A percentile compares a stretch with the other conserved stretches of the same genome.
These are phyloP conservation scores for Labeo catla DNA, from an alignment of 2,113 vertebrate species.

Conservation along the genomic window DNA sequence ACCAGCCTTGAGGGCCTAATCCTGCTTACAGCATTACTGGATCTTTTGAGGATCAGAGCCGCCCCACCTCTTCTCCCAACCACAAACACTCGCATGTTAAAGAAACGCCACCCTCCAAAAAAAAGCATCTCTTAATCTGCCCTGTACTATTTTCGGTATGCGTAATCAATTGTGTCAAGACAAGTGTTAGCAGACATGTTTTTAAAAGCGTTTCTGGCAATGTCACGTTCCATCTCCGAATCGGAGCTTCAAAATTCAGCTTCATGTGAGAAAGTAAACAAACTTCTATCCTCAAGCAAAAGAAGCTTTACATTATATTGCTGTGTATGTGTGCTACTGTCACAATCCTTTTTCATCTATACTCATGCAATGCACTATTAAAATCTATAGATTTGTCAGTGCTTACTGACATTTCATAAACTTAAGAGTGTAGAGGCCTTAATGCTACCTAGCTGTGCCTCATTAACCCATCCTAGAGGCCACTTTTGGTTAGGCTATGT, in stretches of 20 bases:
- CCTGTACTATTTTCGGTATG: constrained; percentile 9
- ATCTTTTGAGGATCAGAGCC: constrained; percentile 7
- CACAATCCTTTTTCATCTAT: neutral
- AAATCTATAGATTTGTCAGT: neutral
- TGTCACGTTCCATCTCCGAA: neutral
- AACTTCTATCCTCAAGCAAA: too few relatives aligned
- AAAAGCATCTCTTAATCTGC: constrained; percentile 8
- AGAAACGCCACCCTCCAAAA: neutral
- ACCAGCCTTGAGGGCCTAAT: constrained; percentile 1
- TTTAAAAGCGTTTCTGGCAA: neutral
- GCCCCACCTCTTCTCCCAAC: neutral
- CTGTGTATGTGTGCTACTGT: neutral
- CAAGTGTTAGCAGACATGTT: neutral
- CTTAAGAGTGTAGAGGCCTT: too few relatives aligned
- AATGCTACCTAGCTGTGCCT: neutral
- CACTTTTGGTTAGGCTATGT: neutral
- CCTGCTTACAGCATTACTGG: neutral
- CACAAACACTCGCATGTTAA: constrained; percentile 5
- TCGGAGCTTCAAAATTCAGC: neutral
- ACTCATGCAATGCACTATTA: neutral
- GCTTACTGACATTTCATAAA: neutral
- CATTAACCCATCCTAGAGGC: neutral
- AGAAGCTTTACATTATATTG: neutral
- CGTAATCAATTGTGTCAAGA: neutral
- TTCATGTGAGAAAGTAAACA: neutral